Evolutionary conservation across 1,140 invertebrate genomes (phyloP).

Genomic region (Harlomillsia oculata): DNA sequence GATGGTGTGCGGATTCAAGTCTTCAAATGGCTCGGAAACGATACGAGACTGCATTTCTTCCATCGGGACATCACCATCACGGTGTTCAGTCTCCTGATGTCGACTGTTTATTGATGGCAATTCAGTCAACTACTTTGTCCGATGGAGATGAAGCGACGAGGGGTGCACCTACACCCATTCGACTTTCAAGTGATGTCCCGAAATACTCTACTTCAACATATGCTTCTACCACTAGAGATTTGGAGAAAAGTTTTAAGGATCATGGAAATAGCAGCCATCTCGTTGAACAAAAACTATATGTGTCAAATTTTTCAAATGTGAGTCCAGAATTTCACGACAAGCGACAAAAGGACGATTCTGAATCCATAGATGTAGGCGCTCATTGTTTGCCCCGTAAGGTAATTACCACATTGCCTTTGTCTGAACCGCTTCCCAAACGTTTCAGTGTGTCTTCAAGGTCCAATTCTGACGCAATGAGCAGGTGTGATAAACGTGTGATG

Average conservation of each 20-base stretch:
- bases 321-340: too few relatives aligned
- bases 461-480: not conserved
- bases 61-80: conserved; percentile 3
- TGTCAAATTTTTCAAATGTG: too few relatives aligned
- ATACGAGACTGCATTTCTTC: conserved; percentile 36
- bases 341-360: too few relatives aligned
- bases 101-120: conserved; percentile 25
- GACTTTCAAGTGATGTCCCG: too few relatives aligned
- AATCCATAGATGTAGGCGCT: too few relatives aligned
- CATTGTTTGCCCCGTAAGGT: too few relatives aligned
- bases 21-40: conserved; percentile 33
- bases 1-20: not conserved
- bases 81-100: conserved; percentile 23
- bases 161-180: not conserved
- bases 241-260: too few relatives aligned
- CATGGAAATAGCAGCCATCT: too few relatives aligned
- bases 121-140: conserved; percentile 27
- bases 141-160: conserved; percentile 15
- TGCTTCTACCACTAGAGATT: too few relatives aligned
- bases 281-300: too few relatives aligned
- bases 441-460: not conserved
- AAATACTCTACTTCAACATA: too few relatives aligned
- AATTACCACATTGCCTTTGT: conserved; percentile 19
- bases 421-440: conserved; percentile 30
- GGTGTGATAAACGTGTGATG: conserved; percentile 13